Percentiles rank a stretch among this genome's conserved stretches.
phyloP scores from a whole-genome alignment of 2,113 vertebrate genomes.

The Aphyosemion australe region DNA sequence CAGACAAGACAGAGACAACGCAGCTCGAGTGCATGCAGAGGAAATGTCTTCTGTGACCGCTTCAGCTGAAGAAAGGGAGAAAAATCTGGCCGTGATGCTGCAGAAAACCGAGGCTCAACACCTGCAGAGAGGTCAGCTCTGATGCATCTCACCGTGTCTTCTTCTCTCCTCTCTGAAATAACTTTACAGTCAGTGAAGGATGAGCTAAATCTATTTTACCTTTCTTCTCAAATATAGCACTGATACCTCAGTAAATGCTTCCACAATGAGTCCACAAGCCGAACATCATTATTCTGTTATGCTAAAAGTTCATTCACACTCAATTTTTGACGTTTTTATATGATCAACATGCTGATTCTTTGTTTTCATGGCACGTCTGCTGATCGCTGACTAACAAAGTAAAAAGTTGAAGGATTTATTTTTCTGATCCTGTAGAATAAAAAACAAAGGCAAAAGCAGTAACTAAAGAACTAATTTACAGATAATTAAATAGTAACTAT shows the following conservation, averaged over 20 bases:
- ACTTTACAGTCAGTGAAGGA: neutral
- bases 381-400: neutral
- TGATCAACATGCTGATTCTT: neutral
- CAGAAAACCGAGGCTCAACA: slow-evolving; percentile 90
- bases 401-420: neutral
- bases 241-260: too few species aligned
- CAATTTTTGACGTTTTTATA: neutral
- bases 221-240: neutral
- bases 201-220: neutral
- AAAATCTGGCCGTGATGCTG: slow-evolving; percentile 88
- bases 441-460: neutral
- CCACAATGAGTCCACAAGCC: too few species aligned
- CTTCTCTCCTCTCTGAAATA: neutral
- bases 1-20: slow-evolving; percentile 88
- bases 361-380: too few species aligned
- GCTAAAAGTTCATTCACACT: too few species aligned
- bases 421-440: neutral
- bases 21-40: slow-evolving; percentile 81
- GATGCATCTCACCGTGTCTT: neutral
- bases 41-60: slow-evolving; percentile 84
- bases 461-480: neutral
- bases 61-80: slow-evolving; percentile 86
- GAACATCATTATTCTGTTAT: too few species aligned
- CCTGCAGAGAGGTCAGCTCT: slow-evolving; percentile 86
- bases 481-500: slow-evolving; percentile 5